Evolutionary conservation across 2,888 invertebrate species (phyloP).

Genomic region (Dryocosmus kuriphilus): DNA sequence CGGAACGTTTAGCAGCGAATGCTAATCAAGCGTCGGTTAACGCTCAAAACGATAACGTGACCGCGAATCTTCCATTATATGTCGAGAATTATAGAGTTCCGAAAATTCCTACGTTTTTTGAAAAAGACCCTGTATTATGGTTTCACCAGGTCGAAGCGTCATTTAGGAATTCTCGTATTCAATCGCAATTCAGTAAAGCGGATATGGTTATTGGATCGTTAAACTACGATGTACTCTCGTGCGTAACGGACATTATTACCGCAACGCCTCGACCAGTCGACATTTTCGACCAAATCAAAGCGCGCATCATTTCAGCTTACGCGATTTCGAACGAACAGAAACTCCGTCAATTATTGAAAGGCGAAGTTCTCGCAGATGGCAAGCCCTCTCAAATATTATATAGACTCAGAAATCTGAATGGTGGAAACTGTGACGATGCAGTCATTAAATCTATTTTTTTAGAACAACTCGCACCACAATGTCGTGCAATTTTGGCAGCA

Average conservation of each 20-base stretch:
- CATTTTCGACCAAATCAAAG: neutral
- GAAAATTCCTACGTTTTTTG: neutral
- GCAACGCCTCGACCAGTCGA: neutral
- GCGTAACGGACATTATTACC: neutral
- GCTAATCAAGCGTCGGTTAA: too few species aligned
- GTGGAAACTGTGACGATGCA: conserved; percentile 14
- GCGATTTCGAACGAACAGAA: neutral
- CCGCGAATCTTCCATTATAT: neutral
- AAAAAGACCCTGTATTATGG: neutral
- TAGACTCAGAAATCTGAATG: neutral
- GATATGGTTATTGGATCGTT: neutral
- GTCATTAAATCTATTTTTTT: conserved; percentile 25
- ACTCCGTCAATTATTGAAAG: conserved; percentile 3
- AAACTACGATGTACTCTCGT: neutral
- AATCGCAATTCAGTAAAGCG: neutral
- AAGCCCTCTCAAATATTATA: neutral
- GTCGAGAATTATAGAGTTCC: neutral
- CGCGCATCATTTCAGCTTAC: neutral
- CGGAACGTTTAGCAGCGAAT: too few species aligned
- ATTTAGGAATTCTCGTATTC: neutral
- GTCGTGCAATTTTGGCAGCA: conserved; percentile 17
- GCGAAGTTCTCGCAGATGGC: neutral
- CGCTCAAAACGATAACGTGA: too few species aligned
- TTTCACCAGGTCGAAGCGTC: neutral
- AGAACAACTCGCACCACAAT: conserved; percentile 25